These are phyloP conservation scores for Macrotrachela quadricornifera DNA, from an alignment of 1,140 invertebrate genomes.

Conservation along the genomic window DNA sequence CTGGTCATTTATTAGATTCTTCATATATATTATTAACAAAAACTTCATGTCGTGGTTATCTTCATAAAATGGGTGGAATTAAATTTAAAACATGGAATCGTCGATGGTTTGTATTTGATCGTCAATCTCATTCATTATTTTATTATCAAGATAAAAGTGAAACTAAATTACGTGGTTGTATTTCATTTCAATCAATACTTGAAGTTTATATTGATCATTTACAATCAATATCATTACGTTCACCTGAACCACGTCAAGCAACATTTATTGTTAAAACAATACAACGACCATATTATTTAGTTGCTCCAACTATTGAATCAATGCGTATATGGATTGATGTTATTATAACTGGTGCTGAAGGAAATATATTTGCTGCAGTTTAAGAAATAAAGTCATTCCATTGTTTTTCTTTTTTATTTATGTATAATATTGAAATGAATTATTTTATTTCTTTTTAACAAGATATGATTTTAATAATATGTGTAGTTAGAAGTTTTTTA, in stretches of 20 bases:
- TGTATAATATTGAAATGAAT: no score
- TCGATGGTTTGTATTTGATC: constrained; percentile 87
- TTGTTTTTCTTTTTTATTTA: no score
- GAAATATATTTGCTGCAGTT: constrained; percentile 14
- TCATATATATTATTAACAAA: neutral
- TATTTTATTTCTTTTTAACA: no score
- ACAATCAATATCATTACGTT: constrained; percentile 47
- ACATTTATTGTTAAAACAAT: constrained; percentile 90
- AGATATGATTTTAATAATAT: no score
- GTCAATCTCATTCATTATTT: constrained; percentile 53
- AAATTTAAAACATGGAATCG: constrained; percentile 81
- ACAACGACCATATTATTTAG: constrained; percentile 53
- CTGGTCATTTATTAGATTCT: constrained; percentile 65
- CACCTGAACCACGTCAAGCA: constrained; percentile 54
- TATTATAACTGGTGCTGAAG: constrained; percentile 64
- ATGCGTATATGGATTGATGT: constrained; percentile 95
- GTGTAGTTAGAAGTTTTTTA: no score
- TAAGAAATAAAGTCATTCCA: no score
- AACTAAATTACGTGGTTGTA: constrained; percentile 61
- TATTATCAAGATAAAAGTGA: constrained; percentile 59
- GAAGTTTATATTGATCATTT: constrained; percentile 89
- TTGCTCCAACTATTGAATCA: constrained; percentile 73
- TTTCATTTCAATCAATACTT: constrained; percentile 88
- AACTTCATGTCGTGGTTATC: constrained; percentile 61
- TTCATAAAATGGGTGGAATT: constrained; percentile 58